These are phyloP conservation scores for Drosophila macrothrix DNA, from an alignment of 2,888 invertebrate genomes.

Conservation along the genomic window DNA sequence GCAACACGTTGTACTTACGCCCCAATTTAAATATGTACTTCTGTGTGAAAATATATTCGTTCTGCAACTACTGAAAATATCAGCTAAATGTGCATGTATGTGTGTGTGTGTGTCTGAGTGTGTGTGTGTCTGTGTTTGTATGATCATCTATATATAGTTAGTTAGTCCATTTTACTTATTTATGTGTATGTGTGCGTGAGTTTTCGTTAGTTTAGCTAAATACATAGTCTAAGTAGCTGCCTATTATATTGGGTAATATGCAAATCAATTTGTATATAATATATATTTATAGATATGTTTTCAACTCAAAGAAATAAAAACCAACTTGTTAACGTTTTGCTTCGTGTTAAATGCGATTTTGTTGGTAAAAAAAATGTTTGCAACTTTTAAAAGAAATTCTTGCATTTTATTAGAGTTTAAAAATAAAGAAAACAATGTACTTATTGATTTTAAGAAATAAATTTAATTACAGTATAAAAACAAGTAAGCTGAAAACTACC, in stretches of 20 bases:
- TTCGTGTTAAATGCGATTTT: constrained; percentile 53
- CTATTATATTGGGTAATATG: constrained; percentile 7
- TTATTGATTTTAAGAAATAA: constrained; percentile 60
- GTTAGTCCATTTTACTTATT: constrained; percentile 45
- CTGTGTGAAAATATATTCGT: constrained; percentile 15
- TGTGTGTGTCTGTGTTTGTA: constrained; percentile 4
- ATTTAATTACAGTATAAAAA: constrained; percentile 48
- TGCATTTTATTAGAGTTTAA: constrained; percentile 66
- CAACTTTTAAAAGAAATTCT: constrained; percentile 32
- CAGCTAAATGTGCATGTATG: constrained; percentile 24
- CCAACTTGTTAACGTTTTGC: constrained; percentile 59
- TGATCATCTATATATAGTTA: constrained; percentile 17
- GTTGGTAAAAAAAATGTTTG: constrained; percentile 32
- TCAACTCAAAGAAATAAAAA: constrained; percentile 17
- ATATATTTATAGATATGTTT: constrained; percentile 41
- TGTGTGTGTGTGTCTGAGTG: background rate
- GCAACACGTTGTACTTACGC: constrained; percentile 46
- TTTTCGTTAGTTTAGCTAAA: constrained; percentile 18
- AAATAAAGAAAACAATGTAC: constrained; percentile 43
- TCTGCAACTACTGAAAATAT: constrained; percentile 27
- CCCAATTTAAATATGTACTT: constrained; percentile 22
- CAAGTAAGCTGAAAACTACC: background rate
- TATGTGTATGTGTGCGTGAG: constrained; percentile 26
- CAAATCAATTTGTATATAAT: constrained; percentile 43
- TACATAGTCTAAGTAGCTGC: constrained; percentile 24